Conservation (phyloP, 2,888 invertebrate species). For the Cryptophagus acutangulus region DNA sequence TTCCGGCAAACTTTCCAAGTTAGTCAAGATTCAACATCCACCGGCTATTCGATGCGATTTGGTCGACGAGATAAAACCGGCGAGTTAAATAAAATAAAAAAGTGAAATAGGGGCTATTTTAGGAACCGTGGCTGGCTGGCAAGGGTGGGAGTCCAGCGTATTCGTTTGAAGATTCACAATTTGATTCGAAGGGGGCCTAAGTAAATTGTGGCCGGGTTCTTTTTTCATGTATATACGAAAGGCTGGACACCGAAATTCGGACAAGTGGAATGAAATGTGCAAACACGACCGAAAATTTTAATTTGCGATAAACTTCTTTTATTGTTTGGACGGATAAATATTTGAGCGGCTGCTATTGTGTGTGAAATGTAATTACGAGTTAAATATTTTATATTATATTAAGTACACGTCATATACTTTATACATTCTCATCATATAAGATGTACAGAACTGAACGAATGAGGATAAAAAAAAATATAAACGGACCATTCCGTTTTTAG, state of each 20-base stretch:
- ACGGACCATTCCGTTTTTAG: not conserved
- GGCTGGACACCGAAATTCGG: too few species aligned
- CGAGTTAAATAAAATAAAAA: constrained; percentile 46
- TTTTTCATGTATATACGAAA: too few species aligned
- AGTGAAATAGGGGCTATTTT: constrained; percentile 45
- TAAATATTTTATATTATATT: constrained; percentile 3
- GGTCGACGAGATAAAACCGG: constrained; percentile 42
- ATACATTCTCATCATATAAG: too few species aligned
- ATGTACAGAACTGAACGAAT: too few species aligned
- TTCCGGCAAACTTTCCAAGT: too few species aligned
- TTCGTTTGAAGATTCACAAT: constrained; percentile 48
- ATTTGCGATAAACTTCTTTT: too few species aligned
- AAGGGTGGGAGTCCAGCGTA: too few species aligned
- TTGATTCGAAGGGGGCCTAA: constrained; percentile 46
- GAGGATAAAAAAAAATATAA: too few species aligned
- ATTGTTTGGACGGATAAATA: constrained; percentile 2
- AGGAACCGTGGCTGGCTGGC: too few species aligned
- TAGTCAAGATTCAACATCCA: constrained; percentile 39
- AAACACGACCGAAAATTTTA: too few species aligned
- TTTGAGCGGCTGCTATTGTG: not conserved
- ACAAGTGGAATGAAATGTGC: too few species aligned
- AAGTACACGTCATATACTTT: too few species aligned
- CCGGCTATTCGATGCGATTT: constrained; percentile 39
- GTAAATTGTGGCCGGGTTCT: constrained; percentile 51
- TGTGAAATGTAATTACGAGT: not conserved